These are phyloP conservation scores for Vanessa cardui DNA, from an alignment of 2,888 invertebrate species.

Conservation along the genomic window DNA sequence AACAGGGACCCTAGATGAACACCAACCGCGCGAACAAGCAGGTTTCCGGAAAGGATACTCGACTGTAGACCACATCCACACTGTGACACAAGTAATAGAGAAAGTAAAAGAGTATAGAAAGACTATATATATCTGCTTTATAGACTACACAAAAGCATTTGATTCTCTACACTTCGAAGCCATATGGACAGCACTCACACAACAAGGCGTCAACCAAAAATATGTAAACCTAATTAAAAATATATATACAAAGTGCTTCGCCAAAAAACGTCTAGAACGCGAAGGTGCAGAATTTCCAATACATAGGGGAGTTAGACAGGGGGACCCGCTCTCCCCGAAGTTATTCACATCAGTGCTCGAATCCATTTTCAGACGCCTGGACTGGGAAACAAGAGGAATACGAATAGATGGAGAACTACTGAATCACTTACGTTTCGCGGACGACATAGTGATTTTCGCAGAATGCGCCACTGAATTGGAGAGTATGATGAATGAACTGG, in stretches of 20 bases:
- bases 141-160: constrained; percentile 30
- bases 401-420: no score
- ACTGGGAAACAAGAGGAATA: not conserved
- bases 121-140: constrained; percentile 29
- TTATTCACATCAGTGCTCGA: no score
- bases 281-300: constrained; percentile 17
- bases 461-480: not conserved
- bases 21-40: constrained; percentile 18
- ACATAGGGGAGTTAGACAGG: constrained; percentile 19
- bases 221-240: not conserved
- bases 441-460: not conserved
- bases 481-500: not conserved
- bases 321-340: not conserved
- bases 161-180: constrained; percentile 25
- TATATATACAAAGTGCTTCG: not conserved
- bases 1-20: constrained; percentile 27
- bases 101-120: no score
- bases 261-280: not conserved
- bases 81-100: no score
- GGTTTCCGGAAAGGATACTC: constrained; percentile 27
- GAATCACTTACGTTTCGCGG: no score
- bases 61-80: constrained; percentile 27
- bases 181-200: constrained; percentile 25
- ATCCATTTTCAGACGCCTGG: no score
- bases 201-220: constrained; percentile 27